A percentile compares a stretch with the other conserved stretches of the same genome.
These are phyloP conservation scores for Typhlomys cinereus DNA, from an alignment of 2,113 vertebrate genomes.

Conservation along the genomic window DNA sequence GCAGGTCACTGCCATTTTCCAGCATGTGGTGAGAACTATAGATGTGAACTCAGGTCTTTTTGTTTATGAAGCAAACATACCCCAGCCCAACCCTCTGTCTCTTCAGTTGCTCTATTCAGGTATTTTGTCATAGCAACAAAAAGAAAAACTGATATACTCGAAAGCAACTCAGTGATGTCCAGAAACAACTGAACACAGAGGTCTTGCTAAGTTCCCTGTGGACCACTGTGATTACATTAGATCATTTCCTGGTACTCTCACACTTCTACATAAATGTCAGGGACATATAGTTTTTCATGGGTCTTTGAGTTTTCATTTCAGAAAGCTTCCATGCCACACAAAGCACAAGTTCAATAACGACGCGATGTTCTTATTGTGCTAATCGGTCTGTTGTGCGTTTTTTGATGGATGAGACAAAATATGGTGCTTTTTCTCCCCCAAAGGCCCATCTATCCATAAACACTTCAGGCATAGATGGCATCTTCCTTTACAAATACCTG, in stretches of 20 bases:
- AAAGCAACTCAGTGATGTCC: background rate
- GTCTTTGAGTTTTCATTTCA: background rate
- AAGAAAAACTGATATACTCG: background rate
- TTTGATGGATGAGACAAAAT: background rate
- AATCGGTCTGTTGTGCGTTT: background rate
- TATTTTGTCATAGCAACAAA: background rate
- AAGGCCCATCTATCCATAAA: background rate
- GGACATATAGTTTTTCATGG: background rate
- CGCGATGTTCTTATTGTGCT: background rate
- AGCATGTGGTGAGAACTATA: no score
- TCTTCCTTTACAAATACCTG: background rate
- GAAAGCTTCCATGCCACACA: background rate
- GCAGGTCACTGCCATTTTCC: no score
- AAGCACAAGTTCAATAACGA: background rate
- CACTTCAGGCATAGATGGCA: background rate
- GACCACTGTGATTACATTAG: background rate
- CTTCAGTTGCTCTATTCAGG: background rate
- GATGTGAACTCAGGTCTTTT: no score
- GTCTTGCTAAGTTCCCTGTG: background rate
- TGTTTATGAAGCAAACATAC: background rate
- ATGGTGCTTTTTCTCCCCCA: background rate
- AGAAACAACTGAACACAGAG: background rate
- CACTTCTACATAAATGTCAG: background rate
- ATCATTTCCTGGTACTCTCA: background rate
- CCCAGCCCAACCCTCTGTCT: background rate